Base-by-base conservation (phyloP, 2,797 vertebrate genomes). In the Micropoecilia bifurca region DNA sequence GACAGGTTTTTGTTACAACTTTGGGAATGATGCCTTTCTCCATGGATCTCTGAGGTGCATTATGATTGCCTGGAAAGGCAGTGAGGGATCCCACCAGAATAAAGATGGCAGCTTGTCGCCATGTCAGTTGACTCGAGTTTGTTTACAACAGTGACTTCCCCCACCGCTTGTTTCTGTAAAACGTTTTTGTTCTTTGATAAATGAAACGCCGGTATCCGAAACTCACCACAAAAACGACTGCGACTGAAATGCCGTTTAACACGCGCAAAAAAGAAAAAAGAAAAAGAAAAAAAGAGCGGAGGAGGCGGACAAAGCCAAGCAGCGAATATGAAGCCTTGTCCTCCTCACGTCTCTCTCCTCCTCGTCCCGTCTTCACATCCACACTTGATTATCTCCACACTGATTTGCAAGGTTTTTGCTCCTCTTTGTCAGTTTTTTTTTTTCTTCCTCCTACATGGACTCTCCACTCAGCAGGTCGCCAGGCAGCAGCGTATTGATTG, bases 391-490 rank as follows among this genome's bases (percentile, higher is more conserved):
- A 96, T 96, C 95, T 89, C 92, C 94, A 95, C 93, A 88, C 87
- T 93, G 95, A 96, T 95, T 96, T 90, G 91, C 89, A 93, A 90
- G 90, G 88, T 90, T 93, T 96, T 96, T 94, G 93, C 94, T 92
- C 90, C 85, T 85, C 82, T 89, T 85, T 84, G 74, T 88, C 68
- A 71, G 80, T 83, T 88, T 73, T 82, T 81, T 81, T 39, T 41
- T 41, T 41, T 41, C 41, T 6, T 6, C 71, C 69, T 71, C 91
- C 96, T 96, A 99, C 96, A 99, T 97, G 94, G 98, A 97, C 96
- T 99, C 98, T 90, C 97, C 97, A 83, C 97, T 97, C 90, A 99
- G 97, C 94, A 98, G 97, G 96, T 99, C 98, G 85, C 97, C 97
- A 89, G 98, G 98, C 95, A 99, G 97, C 96, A 99, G 98, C 91